Percentiles rank a stretch among this genome's conserved stretches.
These are phyloP conservation scores for Oxystoma pomonae DNA, from an alignment of 2,888 invertebrate species.

Conservation along the genomic window DNA sequence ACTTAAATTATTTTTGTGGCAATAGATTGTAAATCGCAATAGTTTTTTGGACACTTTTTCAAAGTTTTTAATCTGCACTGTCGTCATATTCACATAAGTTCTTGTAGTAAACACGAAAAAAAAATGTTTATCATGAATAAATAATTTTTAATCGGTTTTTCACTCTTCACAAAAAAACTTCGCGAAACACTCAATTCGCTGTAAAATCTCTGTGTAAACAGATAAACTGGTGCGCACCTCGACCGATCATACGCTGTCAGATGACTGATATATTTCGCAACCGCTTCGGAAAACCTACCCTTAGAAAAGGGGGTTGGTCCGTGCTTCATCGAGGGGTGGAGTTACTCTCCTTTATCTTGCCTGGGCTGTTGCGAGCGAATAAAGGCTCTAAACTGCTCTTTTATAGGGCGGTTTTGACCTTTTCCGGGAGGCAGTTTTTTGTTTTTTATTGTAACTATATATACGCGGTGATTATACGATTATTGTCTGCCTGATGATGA, in stretches of 20 bases:
- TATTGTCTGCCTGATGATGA: background rate
- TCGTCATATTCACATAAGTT: no score
- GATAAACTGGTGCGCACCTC: slow-evolving; percentile 25
- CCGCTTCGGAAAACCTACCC: slow-evolving; percentile 38
- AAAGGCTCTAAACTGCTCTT: slow-evolving; percentile 29
- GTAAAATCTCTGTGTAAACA: background rate
- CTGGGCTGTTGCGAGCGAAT: slow-evolving; percentile 13
- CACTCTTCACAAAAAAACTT: background rate
- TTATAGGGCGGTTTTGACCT: slow-evolving; percentile 22
- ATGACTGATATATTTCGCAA: slow-evolving; percentile 39
- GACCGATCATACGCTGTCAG: slow-evolving; percentile 27
- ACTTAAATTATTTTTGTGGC: no score
- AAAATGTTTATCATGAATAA: no score
- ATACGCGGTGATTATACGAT: slow-evolving; percentile 17
- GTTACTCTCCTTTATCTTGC: slow-evolving; percentile 34
- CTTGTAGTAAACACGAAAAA: no score
- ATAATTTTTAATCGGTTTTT: no score
- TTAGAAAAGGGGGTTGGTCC: slow-evolving; percentile 37
- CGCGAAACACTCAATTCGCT: background rate
- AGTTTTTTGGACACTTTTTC: no score
- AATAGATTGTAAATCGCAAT: no score
- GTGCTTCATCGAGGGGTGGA: slow-evolving; percentile 34
- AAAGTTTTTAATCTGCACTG: no score
- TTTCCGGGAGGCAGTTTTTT: slow-evolving; percentile 19
- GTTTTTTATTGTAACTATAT: slow-evolving; percentile 18